Evolutionary conservation across 1,140 invertebrate species (phyloP).

Genomic region (Probaryconus sp.): DNA sequence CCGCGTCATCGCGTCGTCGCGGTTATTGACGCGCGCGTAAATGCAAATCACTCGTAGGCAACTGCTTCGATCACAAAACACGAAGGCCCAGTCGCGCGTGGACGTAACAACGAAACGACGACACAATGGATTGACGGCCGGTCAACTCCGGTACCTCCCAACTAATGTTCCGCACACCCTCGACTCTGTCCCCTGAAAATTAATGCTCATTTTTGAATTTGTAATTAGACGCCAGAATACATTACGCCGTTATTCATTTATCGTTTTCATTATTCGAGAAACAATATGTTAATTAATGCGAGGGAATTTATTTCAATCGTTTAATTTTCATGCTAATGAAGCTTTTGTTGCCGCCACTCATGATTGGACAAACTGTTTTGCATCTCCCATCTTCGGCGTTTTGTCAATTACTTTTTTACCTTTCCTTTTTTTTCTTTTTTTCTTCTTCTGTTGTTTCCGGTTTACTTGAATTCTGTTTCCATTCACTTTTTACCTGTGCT

Average conservation of each 20-base stretch:
- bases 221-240: conserved; percentile 26
- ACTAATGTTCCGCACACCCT: conserved; percentile 39
- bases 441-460: too few species aligned
- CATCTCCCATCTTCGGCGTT: too few species aligned
- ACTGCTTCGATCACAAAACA: conserved; percentile 43
- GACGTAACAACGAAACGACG: conserved; percentile 37
- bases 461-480: too few species aligned
- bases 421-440: too few species aligned
- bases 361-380: conserved; percentile 7
- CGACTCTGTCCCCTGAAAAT: conserved; percentile 11
- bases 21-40: conserved; percentile 43
- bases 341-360: conserved; percentile 27
- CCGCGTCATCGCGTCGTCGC: conserved; percentile 25
- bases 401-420: too few species aligned
- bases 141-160: conserved; percentile 36
- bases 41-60: conserved; percentile 56
- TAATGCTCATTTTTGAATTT: conserved; percentile 42
- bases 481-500: too few species aligned
- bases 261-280: conserved; percentile 27
- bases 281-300: conserved; percentile 29
- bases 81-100: conserved; percentile 43
- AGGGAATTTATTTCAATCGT: conserved; percentile 31
- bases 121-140: conserved; percentile 48
- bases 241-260: conserved; percentile 35
- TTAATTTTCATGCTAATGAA: conserved; percentile 44